Conservation (phyloP, 2,888 invertebrate genomes). For the Archips crataeganus region DNA sequence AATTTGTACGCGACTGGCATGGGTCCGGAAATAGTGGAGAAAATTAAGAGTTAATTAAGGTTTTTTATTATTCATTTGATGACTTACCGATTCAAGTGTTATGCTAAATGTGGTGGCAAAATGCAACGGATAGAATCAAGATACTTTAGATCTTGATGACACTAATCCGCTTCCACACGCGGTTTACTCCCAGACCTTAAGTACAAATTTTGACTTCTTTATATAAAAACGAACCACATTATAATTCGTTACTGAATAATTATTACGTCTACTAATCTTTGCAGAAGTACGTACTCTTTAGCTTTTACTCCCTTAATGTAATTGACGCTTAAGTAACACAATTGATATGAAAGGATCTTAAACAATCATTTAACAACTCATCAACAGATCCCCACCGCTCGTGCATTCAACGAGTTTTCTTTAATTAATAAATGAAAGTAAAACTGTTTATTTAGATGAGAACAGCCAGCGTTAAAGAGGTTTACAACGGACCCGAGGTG, state of each 20-base stretch:
- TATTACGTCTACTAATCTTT: background rate
- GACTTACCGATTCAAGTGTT: too few relatives aligned
- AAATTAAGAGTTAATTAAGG: too few relatives aligned
- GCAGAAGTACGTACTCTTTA: background rate
- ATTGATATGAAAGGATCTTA: background rate
- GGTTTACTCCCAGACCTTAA: too few relatives aligned
- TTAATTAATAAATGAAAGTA: conserved; percentile 30
- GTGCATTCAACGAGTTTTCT: conserved; percentile 13
- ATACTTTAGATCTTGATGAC: too few relatives aligned
- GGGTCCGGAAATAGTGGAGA: too few relatives aligned
- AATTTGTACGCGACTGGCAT: too few relatives aligned
- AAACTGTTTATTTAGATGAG: conserved; percentile 23
- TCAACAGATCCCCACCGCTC: background rate
- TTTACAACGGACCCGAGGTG: conserved; percentile 32
- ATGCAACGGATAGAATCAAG: too few relatives aligned
- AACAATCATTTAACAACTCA: background rate
- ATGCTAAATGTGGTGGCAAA: background rate
- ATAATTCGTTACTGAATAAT: background rate
- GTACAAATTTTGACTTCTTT: too few relatives aligned
- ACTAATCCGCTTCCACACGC: too few relatives aligned
- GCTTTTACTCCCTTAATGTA: background rate
- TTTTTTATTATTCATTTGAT: too few relatives aligned
- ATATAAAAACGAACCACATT: too few relatives aligned
- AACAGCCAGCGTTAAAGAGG: conserved; percentile 28
- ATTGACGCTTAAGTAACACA: background rate